Conservation (phyloP, 2,888 invertebrate genomes). For the Bedellia somnulentella region DNA sequence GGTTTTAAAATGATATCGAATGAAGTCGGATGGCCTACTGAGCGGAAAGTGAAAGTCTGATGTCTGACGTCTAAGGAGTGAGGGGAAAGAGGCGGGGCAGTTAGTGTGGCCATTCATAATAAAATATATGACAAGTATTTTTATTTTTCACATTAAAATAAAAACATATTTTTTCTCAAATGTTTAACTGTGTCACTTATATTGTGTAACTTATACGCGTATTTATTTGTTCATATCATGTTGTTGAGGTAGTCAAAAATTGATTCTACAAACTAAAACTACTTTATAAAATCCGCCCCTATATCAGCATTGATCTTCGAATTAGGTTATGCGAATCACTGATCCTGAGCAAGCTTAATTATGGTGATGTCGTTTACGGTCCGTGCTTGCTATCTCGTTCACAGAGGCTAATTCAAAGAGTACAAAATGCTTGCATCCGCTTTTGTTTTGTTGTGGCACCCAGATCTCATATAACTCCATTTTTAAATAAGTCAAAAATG, state of each 20-base stretch:
- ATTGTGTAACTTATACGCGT: neutral
- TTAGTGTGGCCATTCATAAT: constrained; percentile 36
- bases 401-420: too few relatives aligned
- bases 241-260: too few relatives aligned
- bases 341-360: too few relatives aligned
- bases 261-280: too few relatives aligned
- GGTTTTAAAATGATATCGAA: constrained; percentile 14
- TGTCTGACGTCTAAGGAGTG: constrained; percentile 12
- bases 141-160: neutral
- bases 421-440: too few relatives aligned
- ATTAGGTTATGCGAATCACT: too few relatives aligned
- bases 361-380: constrained; percentile 4
- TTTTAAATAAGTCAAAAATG: too few relatives aligned
- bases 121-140: constrained; percentile 17
- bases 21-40: constrained; percentile 36
- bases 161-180: neutral
- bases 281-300: too few relatives aligned
- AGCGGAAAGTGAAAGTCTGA: constrained; percentile 57
- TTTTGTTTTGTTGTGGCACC: too few relatives aligned
- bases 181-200: neutral
- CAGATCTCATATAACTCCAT: too few relatives aligned
- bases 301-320: too few relatives aligned
- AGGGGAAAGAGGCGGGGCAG: constrained; percentile 13
- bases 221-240: neutral
- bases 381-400: too few relatives aligned